Conservation (phyloP, 2,797 vertebrate species). For the Crenichthys baileyi region DNA sequence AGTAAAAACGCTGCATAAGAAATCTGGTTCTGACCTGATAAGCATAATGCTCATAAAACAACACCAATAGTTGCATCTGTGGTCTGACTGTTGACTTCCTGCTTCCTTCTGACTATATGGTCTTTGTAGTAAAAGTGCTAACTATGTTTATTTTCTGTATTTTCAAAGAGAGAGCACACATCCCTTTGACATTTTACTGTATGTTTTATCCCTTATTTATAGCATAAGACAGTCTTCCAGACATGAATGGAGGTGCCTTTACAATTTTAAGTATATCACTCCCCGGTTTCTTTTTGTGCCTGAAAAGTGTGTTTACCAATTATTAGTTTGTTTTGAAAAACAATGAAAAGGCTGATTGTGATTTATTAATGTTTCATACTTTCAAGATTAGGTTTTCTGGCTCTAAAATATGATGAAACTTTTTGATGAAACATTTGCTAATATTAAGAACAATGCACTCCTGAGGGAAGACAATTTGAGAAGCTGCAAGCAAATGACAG, state of each 20-base stretch:
- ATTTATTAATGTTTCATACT: neutral
- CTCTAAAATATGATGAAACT: neutral
- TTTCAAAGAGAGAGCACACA: neutral
- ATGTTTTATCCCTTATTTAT: neutral
- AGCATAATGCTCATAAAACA: neutral
- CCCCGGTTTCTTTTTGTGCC: neutral
- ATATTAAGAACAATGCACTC: conserved; percentile 58
- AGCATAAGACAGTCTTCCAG: neutral
- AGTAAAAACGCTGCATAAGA: neutral
- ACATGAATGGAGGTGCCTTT: neutral
- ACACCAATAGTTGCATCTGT: neutral
- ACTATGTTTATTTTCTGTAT: neutral
- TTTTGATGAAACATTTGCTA: neutral
- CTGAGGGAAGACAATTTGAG: conserved; percentile 45
- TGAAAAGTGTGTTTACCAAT: neutral
- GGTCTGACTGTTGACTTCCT: neutral
- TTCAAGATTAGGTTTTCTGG: neutral
- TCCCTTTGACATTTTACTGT: neutral
- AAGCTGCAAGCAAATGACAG: conserved; percentile 41
- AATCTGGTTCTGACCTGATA: neutral
- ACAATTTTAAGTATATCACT: neutral
- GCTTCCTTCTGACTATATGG: no score
- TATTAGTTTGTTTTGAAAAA: neutral
- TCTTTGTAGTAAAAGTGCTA: neutral
- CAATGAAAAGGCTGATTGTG: neutral